phyloP scores from a whole-genome alignment of 2,888 invertebrate genomes.

The Bugula neritina region DNA sequence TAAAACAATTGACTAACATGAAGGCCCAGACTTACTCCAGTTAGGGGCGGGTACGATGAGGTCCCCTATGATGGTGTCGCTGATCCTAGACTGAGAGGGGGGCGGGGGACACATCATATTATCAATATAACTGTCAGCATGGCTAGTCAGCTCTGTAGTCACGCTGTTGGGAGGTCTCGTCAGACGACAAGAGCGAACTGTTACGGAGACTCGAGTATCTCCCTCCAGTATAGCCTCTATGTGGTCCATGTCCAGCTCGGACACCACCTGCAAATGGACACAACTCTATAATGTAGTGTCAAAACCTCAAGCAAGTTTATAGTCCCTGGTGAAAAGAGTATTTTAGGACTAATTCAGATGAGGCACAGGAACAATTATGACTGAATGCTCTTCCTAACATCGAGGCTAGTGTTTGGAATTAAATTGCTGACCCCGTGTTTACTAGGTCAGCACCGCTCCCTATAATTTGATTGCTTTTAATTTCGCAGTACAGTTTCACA shows the following conservation, averaged over 20 bases:
- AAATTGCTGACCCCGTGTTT: too few relatives aligned
- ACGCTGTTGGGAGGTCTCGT: constrained; percentile 57
- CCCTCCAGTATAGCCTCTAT: constrained; percentile 92
- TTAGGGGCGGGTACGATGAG: constrained; percentile 94
- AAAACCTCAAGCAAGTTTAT: too few relatives aligned
- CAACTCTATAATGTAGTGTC: too few relatives aligned
- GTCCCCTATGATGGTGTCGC: constrained; percentile 80
- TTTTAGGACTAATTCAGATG: too few relatives aligned
- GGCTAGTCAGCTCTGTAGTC: constrained; percentile 58
- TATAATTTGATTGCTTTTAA: too few relatives aligned
- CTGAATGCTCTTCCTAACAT: too few relatives aligned
- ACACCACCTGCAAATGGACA: constrained; percentile 67
- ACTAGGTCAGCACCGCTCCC: too few relatives aligned
- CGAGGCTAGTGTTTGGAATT: too few relatives aligned
- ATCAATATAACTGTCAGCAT: constrained; percentile 92
- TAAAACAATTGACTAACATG: too few relatives aligned
- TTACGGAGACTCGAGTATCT: constrained; percentile 87
- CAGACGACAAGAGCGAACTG: constrained; percentile 84
- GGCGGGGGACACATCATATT: constrained; percentile 93
- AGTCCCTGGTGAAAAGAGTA: too few relatives aligned
- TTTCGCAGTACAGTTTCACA: too few relatives aligned
- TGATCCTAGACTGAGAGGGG: constrained; percentile 63
- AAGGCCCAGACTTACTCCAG: constrained; percentile 84
- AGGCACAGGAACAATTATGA: too few relatives aligned
- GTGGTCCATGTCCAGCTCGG: constrained; percentile 99